Evolutionary conservation across 2,113 vertebrate genomes (phyloP), one percentile per base, ranked within the genome.

Genomic region (Promerops cafer): DNA sequence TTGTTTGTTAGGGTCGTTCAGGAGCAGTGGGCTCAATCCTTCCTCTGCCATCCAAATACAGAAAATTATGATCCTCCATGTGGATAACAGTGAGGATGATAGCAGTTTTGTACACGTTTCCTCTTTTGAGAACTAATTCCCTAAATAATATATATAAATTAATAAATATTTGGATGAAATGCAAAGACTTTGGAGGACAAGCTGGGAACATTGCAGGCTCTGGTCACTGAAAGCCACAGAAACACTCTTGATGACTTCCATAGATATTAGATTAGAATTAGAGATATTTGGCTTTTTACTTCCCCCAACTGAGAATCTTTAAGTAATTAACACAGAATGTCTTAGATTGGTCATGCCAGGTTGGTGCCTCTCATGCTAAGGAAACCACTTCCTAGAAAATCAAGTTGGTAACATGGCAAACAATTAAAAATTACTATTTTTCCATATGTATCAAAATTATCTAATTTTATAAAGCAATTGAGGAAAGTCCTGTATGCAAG

Each of bases 341-440:
- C 17, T 84, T 39, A 27, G 31, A 50, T 28, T 2, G 1, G 27
- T 63, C 70, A 63, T 21, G 39, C 7, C 70, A 66, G 11, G 2
- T 9, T 76, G 21, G 33, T 80, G 13, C 13, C 44, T 45, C 7
- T 57, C 39, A 28, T 0, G 1, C 7, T 35, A 61, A 77, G 3
- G 9, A 65, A 89, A 52, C 3, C 8, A 21, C 7, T 59, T 78
- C 33, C 40, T 45, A 61, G 50, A 33, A 92, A 86, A 81, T 30
- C 42, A 53, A 61, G 21, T 24, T 33, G 16, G 30, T 76, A 66
- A 52, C 5, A 11, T 5, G 6, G 22, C 22, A 33, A 69, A 63
- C 0, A 0, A 65, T 23, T 53, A 64, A 37, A 77, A 66, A 45
- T 8, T 49, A 16, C 2, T 22, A 1, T 9, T 14, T 89, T 59